A percentile compares a stretch with the other conserved stretches of the same genome.
phyloP scores from a whole-genome alignment of 2,113 vertebrate species.

The Nymphicus hollandicus region DNA sequence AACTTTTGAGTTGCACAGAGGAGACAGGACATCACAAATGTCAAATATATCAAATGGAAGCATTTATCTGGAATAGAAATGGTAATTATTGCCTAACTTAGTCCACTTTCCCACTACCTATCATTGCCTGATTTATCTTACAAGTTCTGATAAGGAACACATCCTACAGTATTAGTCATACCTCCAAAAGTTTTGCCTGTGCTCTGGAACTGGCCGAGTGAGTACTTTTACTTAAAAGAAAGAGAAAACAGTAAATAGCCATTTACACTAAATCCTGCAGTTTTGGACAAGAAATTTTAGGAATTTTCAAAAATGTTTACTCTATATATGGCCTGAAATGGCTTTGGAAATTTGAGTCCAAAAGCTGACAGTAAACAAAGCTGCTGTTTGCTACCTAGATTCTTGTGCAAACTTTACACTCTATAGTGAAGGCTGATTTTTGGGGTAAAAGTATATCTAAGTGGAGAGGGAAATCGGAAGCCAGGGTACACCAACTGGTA shows the following conservation, averaged over 20 bases:
- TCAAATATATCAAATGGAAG: not conserved
- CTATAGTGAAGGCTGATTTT: not conserved
- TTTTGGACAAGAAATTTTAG: not conserved
- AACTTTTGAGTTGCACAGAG: not conserved
- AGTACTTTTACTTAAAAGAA: not conserved
- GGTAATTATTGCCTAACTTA: not conserved
- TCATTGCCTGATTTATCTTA: not conserved
- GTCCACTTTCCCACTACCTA: not conserved
- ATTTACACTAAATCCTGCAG: not conserved
- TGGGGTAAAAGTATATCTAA: not conserved
- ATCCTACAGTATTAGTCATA: not conserved
- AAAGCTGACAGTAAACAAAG: not conserved
- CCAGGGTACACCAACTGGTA: not conserved
- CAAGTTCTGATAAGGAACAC: not conserved
- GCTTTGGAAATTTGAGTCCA: not conserved
- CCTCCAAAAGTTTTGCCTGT: not conserved
- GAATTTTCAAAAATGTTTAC: not conserved
- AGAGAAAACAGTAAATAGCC: accelerated
- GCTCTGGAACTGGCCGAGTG: not conserved
- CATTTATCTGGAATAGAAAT: not conserved
- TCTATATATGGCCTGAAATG: not conserved
- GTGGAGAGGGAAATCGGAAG: not conserved
- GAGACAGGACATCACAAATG: not conserved
- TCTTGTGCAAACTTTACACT: not conserved
- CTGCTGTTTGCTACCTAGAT: not conserved